Evolutionary conservation across 2,888 invertebrate species (phyloP).

Genomic region (Apocheima hispidaria): DNA sequence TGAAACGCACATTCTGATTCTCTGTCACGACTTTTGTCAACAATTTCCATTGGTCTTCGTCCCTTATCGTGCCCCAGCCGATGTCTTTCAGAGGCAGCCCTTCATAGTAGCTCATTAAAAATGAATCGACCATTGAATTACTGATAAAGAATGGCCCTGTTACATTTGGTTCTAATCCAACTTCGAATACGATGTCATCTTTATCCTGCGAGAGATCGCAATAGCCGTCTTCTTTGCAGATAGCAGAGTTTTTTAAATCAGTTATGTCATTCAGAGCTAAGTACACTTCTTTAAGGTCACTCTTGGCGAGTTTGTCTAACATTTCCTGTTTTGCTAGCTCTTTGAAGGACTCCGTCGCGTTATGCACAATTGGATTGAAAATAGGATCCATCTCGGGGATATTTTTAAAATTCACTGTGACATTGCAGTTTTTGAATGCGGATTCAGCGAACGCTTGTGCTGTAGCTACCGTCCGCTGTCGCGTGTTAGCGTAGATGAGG

Average conservation of each 20-base stretch:
- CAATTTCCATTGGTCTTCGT: constrained; percentile 57
- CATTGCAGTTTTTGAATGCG: constrained; percentile 66
- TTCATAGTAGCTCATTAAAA: constrained; percentile 74
- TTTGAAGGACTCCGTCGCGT: constrained; percentile 52
- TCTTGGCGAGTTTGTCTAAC: constrained; percentile 53
- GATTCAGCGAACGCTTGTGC: constrained; percentile 63
- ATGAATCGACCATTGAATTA: constrained; percentile 63
- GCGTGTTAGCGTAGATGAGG: constrained; percentile 67
- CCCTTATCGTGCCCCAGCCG: constrained; percentile 68
- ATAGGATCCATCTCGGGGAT: constrained; percentile 56
- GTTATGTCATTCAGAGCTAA: constrained; percentile 60
- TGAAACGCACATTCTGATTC: constrained; percentile 67
- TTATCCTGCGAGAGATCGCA: constrained; percentile 60
- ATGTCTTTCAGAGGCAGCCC: constrained; percentile 60
- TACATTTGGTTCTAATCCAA: constrained; percentile 63
- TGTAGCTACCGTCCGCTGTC: constrained; percentile 64
- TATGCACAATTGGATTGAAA: constrained; percentile 63
- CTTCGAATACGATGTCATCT: constrained; percentile 51
- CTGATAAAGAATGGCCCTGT: constrained; percentile 61
- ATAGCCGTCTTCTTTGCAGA: constrained; percentile 55
- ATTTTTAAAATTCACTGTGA: constrained; percentile 56
- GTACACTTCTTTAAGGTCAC: constrained; percentile 56
- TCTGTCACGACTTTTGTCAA: constrained; percentile 57
- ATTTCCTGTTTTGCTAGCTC: constrained; percentile 56
- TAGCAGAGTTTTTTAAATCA: constrained; percentile 59